Base-by-base conservation (phyloP, 2,797 vertebrate genomes). In the Xerus rutilus region DNA sequence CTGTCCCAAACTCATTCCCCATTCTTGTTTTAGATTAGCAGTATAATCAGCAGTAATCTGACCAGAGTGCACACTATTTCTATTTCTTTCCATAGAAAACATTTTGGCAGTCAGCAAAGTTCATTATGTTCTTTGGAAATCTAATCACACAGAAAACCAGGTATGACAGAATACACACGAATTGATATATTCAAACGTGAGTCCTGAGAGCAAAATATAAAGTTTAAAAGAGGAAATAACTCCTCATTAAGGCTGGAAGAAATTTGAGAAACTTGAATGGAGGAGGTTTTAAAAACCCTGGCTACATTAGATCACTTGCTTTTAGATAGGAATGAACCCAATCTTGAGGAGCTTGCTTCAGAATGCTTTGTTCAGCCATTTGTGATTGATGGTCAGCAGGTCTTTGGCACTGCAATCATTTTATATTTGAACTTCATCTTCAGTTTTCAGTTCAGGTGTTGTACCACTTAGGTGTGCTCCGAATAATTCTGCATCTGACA, bases 381-480 rank as follows among this genome's bases (percentile, higher is more conserved):
- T n/a, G 2, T 32, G 92, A 65, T 54, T 7, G 20, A 28, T 9
- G 59, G 47, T 54, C 54, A 86, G 35, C 39, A 47, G 39, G 45
- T 13, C 30, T 43, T 77, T 49, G 45, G 57, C 12, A 79, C 65
- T 72, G 32, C 10, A 1, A 10, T 86, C 59, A 65, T 93, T 85
- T 98, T 99, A 99, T 52, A 99, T 97, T 69, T 99, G 98, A 97
- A 99, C 98, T 97, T 99, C 99, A 91, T 98, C 98, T 72, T 99
- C 99, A 92, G 98, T 98, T 96, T 98, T 98, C 93, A 99, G 98
- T 94, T 98, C 96, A 8, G 89, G 97, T 72, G 91, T 95, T 32
- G 98, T 98, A n/a, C 98, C 98, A 39, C 98, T 97, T 97, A 97
- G 96, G 96, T 98, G 98, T 0, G 54, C 95, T 93, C 97, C 98